Percentiles rank a stretch among this genome's conserved stretches.
These are phyloP conservation scores for Chanos chanos DNA, from an alignment of 2,797 vertebrate genomes.

Conservation along the genomic window DNA sequence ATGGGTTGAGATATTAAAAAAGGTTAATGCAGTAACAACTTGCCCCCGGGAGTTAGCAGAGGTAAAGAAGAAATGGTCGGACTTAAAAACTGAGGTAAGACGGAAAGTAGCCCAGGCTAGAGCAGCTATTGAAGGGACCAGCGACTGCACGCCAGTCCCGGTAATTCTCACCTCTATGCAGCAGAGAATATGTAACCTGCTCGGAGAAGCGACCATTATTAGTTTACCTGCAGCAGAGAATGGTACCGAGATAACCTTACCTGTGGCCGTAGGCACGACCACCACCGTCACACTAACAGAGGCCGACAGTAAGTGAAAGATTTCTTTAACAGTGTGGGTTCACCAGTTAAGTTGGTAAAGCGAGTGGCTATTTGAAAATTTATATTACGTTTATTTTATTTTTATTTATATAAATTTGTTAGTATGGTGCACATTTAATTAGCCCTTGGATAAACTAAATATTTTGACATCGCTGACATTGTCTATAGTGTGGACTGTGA, in stretches of 20 bases:
- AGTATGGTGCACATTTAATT: no score
- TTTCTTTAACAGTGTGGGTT: no score
- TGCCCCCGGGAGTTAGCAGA: slow-evolving; percentile 91
- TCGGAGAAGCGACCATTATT: slow-evolving; percentile 96
- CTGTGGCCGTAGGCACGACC: slow-evolving; percentile 72
- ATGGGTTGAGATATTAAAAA: slow-evolving; percentile 88
- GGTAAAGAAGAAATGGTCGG: slow-evolving; percentile 98
- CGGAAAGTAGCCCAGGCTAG: slow-evolving; percentile 93
- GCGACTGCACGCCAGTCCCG: slow-evolving; percentile 75
- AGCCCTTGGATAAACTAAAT: no score
- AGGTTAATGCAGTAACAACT: slow-evolving; percentile 92
- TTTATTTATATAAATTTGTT: no score
- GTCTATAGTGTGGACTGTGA: no score
- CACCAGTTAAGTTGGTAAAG: no score
- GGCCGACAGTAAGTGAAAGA: slow-evolving; percentile 72
- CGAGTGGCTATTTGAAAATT: no score
- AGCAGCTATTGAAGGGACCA: slow-evolving; percentile 84
- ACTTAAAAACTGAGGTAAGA: slow-evolving; percentile 95
- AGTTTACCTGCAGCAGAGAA: slow-evolving; percentile 81
- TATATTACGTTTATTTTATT: no score
- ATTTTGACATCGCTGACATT: no score
- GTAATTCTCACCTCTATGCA: slow-evolving; percentile 94
- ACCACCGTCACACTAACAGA: slow-evolving; percentile 85
- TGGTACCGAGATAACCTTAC: slow-evolving; percentile 77
- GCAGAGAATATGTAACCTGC: slow-evolving; percentile 93